These are phyloP conservation scores for Orthosia gothica DNA, from an alignment of 2,888 invertebrate species.

Conservation along the genomic window DNA sequence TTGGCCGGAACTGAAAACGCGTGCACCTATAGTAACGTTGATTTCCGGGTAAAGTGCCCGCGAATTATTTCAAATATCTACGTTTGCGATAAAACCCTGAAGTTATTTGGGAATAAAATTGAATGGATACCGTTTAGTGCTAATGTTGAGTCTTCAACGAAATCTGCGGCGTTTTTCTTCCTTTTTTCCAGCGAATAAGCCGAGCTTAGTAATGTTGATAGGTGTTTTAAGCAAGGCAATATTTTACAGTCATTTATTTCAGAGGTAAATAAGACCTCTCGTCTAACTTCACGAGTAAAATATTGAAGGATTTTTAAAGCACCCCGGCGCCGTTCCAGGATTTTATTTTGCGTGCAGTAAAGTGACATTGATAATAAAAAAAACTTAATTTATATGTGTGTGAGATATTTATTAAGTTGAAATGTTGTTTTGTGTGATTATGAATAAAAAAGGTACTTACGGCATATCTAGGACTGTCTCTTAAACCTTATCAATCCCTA, in stretches of 20 bases:
- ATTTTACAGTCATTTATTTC: slow-evolving; percentile 72
- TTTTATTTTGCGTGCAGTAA: slow-evolving; percentile 52
- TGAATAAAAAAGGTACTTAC: too few relatives aligned
- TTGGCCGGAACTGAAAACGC: slow-evolving; percentile 68
- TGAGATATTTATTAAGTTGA: slow-evolving; percentile 12
- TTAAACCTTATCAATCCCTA: not conserved
- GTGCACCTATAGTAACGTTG: slow-evolving; percentile 62
- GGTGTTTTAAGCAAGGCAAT: slow-evolving; percentile 67
- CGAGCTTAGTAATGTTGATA: slow-evolving; percentile 61
- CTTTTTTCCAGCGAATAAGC: slow-evolving; percentile 60
- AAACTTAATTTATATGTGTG: slow-evolving; percentile 31
- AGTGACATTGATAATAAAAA: slow-evolving; percentile 41
- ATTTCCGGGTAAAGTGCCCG: slow-evolving; percentile 70
- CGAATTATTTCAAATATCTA: slow-evolving; percentile 64
- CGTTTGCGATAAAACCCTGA: slow-evolving; percentile 63
- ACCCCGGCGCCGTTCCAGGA: slow-evolving; percentile 45
- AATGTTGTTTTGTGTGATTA: not conserved
- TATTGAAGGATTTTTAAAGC: slow-evolving; percentile 61
- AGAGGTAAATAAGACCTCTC: slow-evolving; percentile 65
- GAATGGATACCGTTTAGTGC: slow-evolving; percentile 69
- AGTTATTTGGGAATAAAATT: slow-evolving; percentile 70
- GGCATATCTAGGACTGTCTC: not conserved
- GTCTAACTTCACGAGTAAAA: slow-evolving; percentile 58
- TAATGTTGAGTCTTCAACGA: slow-evolving; percentile 63
- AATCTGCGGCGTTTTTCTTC: slow-evolving; percentile 64